Conservation (phyloP, 2,888 invertebrate species). For the Erebia aethiops region DNA sequence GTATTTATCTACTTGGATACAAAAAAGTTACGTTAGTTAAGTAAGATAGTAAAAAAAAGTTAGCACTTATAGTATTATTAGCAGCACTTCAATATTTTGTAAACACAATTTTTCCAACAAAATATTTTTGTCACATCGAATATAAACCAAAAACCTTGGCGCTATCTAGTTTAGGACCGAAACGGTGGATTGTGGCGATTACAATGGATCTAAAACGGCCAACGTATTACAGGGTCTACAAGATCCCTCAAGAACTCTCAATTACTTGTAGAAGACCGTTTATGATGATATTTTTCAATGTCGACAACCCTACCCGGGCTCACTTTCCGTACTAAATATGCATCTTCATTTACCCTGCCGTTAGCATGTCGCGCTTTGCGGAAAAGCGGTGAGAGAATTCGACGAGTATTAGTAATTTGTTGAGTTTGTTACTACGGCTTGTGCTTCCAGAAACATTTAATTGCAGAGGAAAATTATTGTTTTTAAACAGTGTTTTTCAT, state of each 20-base stretch:
- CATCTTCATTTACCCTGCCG: conserved; percentile 34
- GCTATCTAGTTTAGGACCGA: no score
- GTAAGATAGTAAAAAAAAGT: no score
- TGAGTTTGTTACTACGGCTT: conserved; percentile 12
- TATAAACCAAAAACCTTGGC: no score
- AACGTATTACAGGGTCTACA: no score
- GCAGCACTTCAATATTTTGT: no score
- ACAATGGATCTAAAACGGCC: no score
- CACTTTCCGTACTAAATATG: conserved; percentile 32
- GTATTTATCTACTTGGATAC: no score
- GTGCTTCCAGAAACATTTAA: background rate
- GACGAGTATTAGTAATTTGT: conserved; percentile 25
- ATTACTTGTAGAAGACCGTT: background rate
- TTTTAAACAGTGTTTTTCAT: background rate
- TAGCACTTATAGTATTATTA: no score
- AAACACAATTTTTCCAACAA: no score
- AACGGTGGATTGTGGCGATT: no score
- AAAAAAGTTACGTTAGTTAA: no score
- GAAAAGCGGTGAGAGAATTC: conserved; percentile 21
- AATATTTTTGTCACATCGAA: no score
- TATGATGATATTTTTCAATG: background rate
- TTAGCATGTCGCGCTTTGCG: conserved; percentile 33
- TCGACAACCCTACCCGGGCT: conserved; percentile 17
- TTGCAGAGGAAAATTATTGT: background rate
- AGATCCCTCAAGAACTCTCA: background rate